Conservation (phyloP, 2,888 invertebrate species). For the Agriotes lineatus region DNA sequence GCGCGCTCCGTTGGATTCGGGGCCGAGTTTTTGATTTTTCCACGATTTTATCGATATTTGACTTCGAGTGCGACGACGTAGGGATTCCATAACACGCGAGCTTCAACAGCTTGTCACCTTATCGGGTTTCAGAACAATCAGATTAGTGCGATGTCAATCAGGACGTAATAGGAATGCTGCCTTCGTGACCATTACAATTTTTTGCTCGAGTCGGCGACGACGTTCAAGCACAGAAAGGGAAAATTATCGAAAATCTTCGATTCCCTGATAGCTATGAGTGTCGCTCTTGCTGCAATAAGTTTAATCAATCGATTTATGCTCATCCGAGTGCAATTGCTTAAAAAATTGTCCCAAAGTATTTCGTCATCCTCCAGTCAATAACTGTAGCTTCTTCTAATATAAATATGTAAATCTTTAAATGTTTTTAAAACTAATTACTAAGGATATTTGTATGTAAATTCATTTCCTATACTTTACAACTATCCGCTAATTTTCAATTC, state of each 20-base stretch:
- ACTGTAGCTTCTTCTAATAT: no score
- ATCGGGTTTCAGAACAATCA: slow-evolving; percentile 49
- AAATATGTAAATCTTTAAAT: no score
- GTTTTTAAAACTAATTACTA: no score
- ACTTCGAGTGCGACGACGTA: slow-evolving; percentile 44
- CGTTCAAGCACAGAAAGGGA: background rate
- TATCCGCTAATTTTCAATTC: no score
- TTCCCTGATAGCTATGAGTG: background rate
- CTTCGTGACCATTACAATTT: slow-evolving; percentile 32
- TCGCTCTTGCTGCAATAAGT: background rate
- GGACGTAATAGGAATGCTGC: slow-evolving; percentile 32
- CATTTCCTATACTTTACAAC: no score
- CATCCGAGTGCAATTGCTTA: no score
- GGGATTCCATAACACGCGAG: slow-evolving; percentile 48
- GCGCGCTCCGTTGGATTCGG: slow-evolving; percentile 51
- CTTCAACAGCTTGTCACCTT: slow-evolving; percentile 48
- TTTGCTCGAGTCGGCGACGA: slow-evolving; percentile 5
- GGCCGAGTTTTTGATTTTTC: slow-evolving; percentile 48
- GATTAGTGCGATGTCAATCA: slow-evolving; percentile 47
- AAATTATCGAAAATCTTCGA: slow-evolving; percentile 11
- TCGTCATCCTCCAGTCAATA: no score
- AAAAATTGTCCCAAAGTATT: no score
- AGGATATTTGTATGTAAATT: no score
- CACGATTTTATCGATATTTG: slow-evolving; percentile 45
- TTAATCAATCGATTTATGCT: background rate